Percentiles rank a stretch among this genome's conserved stretches.
Evolutionary conservation across 2,797 vertebrate species (phyloP).

Genomic region (Pampus argenteus): DNA sequence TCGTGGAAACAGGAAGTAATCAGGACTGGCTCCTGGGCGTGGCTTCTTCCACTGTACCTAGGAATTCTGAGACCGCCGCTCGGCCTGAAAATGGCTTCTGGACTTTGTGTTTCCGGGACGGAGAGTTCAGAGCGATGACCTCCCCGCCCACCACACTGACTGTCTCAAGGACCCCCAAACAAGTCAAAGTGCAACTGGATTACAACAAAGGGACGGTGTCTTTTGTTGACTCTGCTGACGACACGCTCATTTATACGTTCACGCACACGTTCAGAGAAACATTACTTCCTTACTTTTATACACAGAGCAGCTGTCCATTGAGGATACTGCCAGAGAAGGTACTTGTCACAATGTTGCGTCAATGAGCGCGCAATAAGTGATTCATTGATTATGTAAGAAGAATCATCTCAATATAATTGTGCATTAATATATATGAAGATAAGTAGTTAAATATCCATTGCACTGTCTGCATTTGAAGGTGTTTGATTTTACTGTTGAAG

Average conservation of each 20-base stretch:
- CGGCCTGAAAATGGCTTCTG: conserved; percentile 85
- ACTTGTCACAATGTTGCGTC: conserved; percentile 64
- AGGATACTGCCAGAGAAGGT: conserved; percentile 76
- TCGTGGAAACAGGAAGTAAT: conserved; percentile 81
- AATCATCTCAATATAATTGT: too few species aligned
- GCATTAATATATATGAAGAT: background rate
- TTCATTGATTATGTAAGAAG: conserved; percentile 8
- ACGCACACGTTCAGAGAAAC: conserved; percentile 74
- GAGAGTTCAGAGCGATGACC: conserved; percentile 79
- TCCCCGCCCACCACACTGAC: conserved; percentile 71
- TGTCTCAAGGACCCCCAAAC: conserved; percentile 53
- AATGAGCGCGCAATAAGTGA: conserved; percentile 10
- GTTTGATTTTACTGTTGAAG: background rate
- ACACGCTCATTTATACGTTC: conserved; percentile 71
- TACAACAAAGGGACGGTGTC: conserved; percentile 78
- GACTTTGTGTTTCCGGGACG: conserved; percentile 82
- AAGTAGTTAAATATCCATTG: background rate
- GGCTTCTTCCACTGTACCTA: conserved; percentile 69
- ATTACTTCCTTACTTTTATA: conserved; percentile 85
- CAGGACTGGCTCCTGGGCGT: conserved; percentile 85
- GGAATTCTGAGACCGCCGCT: conserved; percentile 66
- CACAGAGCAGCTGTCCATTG: conserved; percentile 75
- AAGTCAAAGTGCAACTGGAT: conserved; percentile 80
- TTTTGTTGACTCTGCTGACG: conserved; percentile 70
- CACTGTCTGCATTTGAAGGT: background rate